phyloP scores from a whole-genome alignment of 1,140 invertebrate genomes.

The Maniola jurtina region DNA sequence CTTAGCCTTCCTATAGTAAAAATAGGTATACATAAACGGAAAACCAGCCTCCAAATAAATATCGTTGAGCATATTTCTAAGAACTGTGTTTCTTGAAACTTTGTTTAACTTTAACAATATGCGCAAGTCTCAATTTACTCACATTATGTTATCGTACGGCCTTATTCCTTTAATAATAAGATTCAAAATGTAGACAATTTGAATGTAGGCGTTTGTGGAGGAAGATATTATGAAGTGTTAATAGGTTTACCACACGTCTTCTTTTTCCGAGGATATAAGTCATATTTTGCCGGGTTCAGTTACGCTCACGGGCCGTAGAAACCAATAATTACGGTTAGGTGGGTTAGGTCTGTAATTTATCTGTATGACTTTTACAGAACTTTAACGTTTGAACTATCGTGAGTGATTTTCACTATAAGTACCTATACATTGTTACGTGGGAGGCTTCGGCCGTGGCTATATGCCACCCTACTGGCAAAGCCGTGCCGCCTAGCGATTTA shows the following conservation, averaged over 20 bases:
- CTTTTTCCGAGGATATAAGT: not conserved
- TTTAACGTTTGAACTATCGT: no score
- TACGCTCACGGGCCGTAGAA: no score
- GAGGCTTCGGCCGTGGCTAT: no score
- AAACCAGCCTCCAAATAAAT: not conserved
- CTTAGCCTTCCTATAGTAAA: no score
- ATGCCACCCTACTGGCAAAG: no score
- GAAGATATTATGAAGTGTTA: not conserved
- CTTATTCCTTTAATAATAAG: not conserved
- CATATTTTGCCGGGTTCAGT: no score
- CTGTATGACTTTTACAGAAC: no score
- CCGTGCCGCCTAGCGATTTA: no score
- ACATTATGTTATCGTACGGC: not conserved
- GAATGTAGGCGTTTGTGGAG: not conserved
- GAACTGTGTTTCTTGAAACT: not conserved
- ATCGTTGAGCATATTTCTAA: not conserved
- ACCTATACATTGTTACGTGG: no score
- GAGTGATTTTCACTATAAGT: no score
- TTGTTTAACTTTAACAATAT: not conserved
- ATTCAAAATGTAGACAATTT: not conserved
- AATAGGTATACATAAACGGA: not conserved
- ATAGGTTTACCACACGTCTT: not conserved
- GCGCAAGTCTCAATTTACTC: not conserved
- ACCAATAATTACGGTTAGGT: no score
- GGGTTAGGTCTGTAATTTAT: no score